Conservation (phyloP, 2,797 vertebrate species). For the Enteromius viviparus region DNA sequence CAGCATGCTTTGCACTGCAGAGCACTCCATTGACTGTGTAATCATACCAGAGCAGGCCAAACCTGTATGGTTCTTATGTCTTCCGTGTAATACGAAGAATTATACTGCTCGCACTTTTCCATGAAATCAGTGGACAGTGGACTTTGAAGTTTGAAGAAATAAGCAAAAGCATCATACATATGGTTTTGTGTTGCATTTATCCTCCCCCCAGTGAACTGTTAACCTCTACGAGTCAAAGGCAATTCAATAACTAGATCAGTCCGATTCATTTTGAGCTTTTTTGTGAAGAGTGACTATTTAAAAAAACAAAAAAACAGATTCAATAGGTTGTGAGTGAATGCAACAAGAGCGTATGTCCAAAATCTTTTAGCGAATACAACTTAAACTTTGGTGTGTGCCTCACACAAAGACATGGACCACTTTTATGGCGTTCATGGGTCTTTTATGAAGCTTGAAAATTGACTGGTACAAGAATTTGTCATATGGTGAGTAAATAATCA, state of each 20-base stretch:
- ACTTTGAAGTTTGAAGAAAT: not conserved
- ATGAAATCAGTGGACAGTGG: not conserved
- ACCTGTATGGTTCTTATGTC: slow-evolving; percentile 52
- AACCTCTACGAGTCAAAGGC: not conserved
- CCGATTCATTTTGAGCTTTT: not conserved
- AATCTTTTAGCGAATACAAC: not conserved
- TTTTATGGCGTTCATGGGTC: not conserved
- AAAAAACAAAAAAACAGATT: not conserved
- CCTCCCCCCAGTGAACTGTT: not conserved
- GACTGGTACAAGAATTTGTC: not conserved
- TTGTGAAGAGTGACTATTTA: not conserved
- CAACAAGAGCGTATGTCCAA: not conserved
- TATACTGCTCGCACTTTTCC: not conserved
- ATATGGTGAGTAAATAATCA: not conserved
- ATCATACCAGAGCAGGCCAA: slow-evolving; percentile 68
- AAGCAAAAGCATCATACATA: not conserved
- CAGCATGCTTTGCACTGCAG: slow-evolving; percentile 67
- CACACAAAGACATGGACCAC: not conserved
- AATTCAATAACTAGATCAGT: slow-evolving; percentile 2
- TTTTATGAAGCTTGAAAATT: not conserved
- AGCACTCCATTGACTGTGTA: slow-evolving; percentile 73
- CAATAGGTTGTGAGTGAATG: slow-evolving; percentile 8
- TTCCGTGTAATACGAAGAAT: slow-evolving; percentile 11
- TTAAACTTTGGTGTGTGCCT: not conserved
- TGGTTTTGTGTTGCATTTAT: not conserved